A percentile compares a stretch with the other conserved stretches of the same genome.
These are phyloP conservation scores for Argynnis bischoffii DNA, from an alignment of 2,888 invertebrate genomes.

Conservation along the genomic window DNA sequence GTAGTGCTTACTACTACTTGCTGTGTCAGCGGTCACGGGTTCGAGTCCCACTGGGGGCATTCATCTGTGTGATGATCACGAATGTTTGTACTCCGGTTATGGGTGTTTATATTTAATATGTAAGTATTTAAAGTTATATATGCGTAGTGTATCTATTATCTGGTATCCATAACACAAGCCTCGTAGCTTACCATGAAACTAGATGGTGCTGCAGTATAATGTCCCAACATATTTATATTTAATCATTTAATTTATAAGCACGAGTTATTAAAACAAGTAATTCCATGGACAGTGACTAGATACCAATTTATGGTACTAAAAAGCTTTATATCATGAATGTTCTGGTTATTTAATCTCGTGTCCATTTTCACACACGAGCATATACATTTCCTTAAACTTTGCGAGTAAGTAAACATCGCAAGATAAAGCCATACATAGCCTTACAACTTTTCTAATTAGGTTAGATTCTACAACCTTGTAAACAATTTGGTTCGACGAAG, in stretches of 20 bases:
- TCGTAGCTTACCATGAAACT: too few relatives aligned
- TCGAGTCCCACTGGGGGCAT: too few relatives aligned
- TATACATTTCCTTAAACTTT: constrained; percentile 13
- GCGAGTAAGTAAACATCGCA: constrained; percentile 24
- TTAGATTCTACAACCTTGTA: constrained; percentile 27
- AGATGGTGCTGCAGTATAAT: too few relatives aligned
- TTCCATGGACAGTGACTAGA: neutral
- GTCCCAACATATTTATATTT: too few relatives aligned
- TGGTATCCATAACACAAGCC: too few relatives aligned
- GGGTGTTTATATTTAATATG: too few relatives aligned
- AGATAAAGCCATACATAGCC: constrained; percentile 34
- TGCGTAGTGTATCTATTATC: too few relatives aligned
- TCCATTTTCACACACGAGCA: constrained; percentile 21
- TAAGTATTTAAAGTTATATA: too few relatives aligned
- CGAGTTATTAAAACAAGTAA: constrained; percentile 7
- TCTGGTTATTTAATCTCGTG: constrained; percentile 19
- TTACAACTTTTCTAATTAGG: constrained; percentile 33
- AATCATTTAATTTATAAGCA: neutral
- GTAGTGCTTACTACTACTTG: too few relatives aligned
- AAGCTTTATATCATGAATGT: constrained; percentile 14
- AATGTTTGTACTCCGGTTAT: too few relatives aligned
- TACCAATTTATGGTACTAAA: constrained; percentile 4
- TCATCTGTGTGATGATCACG: too few relatives aligned
- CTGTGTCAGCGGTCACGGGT: too few relatives aligned
- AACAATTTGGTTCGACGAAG: constrained; percentile 8